phyloP scores from a whole-genome alignment of 2,113 vertebrate genomes.

The Rhegmatorhina hoffmannsi region DNA sequence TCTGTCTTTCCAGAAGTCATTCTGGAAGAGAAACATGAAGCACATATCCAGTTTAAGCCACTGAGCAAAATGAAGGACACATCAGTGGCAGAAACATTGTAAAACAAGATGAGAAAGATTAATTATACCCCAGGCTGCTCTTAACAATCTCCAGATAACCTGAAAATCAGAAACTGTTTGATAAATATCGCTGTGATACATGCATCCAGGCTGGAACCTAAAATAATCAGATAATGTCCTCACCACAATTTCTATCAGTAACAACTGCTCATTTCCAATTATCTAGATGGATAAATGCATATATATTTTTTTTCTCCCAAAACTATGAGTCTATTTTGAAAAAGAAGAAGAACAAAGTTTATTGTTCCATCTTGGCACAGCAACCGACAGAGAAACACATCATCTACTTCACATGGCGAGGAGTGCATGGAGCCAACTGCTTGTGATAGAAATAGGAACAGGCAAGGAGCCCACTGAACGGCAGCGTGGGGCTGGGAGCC shows the following conservation, averaged over 20 bases:
- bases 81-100: not conserved
- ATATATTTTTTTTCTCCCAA: not conserved
- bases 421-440: rapidly evolving
- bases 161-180: not conserved
- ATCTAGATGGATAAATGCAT: not conserved
- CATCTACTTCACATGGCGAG: not conserved
- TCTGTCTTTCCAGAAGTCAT: not conserved
- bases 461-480: not conserved
- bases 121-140: not conserved
- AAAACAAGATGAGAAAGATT: slow-evolving; percentile 6
- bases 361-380: not conserved
- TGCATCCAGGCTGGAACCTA: not conserved
- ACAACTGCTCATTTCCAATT: not conserved
- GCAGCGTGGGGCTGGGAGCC: not conserved
- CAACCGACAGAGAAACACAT: not conserved
- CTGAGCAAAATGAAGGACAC: not conserved
- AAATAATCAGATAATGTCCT: not conserved
- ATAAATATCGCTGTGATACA: not conserved
- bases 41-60: not conserved
- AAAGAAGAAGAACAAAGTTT: not conserved
- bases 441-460: not conserved
- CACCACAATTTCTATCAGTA: not conserved
- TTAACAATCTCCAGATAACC: not conserved
- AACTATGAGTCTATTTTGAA: not conserved
- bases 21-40: not conserved